Evolutionary conservation across 2,888 invertebrate genomes (phyloP).

Genomic region (Drosophila yooni): DNA sequence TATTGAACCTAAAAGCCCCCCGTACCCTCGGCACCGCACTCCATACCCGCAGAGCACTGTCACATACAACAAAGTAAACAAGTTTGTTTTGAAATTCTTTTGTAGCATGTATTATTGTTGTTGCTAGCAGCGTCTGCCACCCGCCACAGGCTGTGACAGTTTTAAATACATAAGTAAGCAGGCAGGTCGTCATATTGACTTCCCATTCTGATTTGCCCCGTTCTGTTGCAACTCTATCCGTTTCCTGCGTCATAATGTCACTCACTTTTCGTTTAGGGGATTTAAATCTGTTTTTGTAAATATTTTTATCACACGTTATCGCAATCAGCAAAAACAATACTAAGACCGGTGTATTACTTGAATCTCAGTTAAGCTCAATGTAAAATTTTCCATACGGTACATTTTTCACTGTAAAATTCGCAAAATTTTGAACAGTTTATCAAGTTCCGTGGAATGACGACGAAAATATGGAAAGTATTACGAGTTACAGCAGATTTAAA

Average conservation of each 20-base stretch:
- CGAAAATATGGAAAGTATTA: conserved; percentile 3
- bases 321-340: conserved; percentile 29
- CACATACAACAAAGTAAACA: conserved; percentile 53
- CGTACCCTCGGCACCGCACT: neutral
- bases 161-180: conserved; percentile 43
- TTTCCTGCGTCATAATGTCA: conserved; percentile 39
- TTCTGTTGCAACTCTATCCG: conserved; percentile 25
- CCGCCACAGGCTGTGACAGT: conserved; percentile 24
- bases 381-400: conserved; percentile 47
- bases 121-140: conserved; percentile 30
- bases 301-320: conserved; percentile 54
- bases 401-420: conserved; percentile 13
- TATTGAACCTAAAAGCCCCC: conserved; percentile 66
- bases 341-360: conserved; percentile 30
- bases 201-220: conserved; percentile 22
- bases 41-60: neutral
- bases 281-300: conserved; percentile 31
- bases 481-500: neutral
- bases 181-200: conserved; percentile 41
- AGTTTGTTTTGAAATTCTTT: conserved; percentile 72
- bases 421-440: conserved; percentile 16
- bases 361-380: conserved; percentile 43
- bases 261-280: conserved; percentile 9
- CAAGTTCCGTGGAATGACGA: conserved; percentile 4
- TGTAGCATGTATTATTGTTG: conserved; percentile 44